phyloP scores from a whole-genome alignment of 1,140 invertebrate species.

The Neuroterus valhalla region DNA sequence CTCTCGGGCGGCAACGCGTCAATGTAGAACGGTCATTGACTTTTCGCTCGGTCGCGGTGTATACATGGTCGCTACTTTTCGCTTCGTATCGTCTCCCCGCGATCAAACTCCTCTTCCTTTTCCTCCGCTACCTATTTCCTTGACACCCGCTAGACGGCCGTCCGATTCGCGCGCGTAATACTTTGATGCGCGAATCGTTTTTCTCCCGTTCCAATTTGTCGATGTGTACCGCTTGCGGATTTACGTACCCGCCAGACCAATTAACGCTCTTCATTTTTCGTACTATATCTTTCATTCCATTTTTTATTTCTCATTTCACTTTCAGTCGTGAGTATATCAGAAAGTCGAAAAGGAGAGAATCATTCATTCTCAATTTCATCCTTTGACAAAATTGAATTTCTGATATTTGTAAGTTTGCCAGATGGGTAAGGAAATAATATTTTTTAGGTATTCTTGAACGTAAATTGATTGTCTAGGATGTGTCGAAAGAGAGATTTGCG shows the following conservation, averaged over 20 bases:
- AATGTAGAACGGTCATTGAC: conserved; percentile 76
- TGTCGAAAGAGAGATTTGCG: background rate
- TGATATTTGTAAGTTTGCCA: too few species aligned
- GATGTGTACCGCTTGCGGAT: background rate
- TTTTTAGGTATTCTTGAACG: too few species aligned
- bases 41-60: conserved; percentile 57
- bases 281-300: background rate
- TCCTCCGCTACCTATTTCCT: conserved; percentile 43
- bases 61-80: conserved; percentile 44
- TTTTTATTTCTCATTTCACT: background rate
- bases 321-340: too few species aligned
- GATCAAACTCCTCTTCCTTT: conserved; percentile 38
- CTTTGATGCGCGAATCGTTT: conserved; percentile 45
- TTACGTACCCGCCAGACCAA: background rate
- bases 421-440: too few species aligned
- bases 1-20: conserved; percentile 71
- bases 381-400: too few species aligned
- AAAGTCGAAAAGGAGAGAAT: too few species aligned
- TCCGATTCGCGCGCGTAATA: conserved; percentile 48
- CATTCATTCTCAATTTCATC: too few species aligned
- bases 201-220: conserved; percentile 38
- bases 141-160: conserved; percentile 64
- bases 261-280: background rate
- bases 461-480: background rate
- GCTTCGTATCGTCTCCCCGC: conserved; percentile 34